These are phyloP conservation scores for Pteronotus mesoamericanus DNA, from an alignment of 2,797 vertebrate species.

Conservation along the genomic window DNA sequence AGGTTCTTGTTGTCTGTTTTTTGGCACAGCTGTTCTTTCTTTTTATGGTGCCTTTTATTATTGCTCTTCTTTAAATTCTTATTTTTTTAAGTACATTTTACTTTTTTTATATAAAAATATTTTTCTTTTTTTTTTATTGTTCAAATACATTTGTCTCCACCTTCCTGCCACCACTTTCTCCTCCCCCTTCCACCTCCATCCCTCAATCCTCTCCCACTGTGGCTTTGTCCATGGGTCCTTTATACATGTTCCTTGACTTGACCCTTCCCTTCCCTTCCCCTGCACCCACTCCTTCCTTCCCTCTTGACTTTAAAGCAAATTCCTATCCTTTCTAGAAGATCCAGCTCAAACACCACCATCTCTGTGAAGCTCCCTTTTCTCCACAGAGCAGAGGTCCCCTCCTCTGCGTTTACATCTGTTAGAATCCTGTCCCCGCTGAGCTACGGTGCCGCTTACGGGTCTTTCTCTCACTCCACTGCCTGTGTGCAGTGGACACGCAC, in stretches of 20 bases:
- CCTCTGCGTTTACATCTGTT: not conserved
- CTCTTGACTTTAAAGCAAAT: not conserved
- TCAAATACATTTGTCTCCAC: no score
- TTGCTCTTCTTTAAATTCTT: not conserved
- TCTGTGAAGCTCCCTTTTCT: not conserved
- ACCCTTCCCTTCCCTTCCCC: no score
- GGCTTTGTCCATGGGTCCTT: no score
- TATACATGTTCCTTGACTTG: no score
- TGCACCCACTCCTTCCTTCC: no score
- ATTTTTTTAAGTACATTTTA: slow-evolving; percentile 17
- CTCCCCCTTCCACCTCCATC: no score
- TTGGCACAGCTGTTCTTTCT: not conserved
- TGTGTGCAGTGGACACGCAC: not conserved
- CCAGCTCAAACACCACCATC: not conserved
- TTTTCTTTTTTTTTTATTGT: no score
- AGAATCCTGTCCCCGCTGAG: not conserved
- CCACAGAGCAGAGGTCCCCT: not conserved
- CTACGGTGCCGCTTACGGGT: not conserved
- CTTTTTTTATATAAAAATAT: no score
- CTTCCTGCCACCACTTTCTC: no score
- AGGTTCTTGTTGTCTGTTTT: not conserved
- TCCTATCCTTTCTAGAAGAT: slow-evolving; percentile 22
- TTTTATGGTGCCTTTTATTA: not conserved
- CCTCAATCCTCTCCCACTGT: no score
- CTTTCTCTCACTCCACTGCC: not conserved